Evolutionary conservation across 2,888 invertebrate genomes (phyloP).

Genomic region (Dryobota labecula): DNA sequence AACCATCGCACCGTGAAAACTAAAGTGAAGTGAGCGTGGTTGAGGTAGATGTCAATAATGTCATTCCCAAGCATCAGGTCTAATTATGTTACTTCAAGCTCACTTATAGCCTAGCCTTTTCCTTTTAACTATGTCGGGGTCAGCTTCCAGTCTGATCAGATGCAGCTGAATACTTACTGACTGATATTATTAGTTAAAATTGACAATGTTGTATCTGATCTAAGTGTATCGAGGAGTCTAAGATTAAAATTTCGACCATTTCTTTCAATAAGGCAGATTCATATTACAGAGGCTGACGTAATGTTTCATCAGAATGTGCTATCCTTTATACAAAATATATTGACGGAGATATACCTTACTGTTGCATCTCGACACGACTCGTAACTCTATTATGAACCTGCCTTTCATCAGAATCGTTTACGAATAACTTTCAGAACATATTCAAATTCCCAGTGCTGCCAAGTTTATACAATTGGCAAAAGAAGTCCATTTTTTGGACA

Average conservation of each 20-base stretch:
- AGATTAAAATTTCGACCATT: neutral
- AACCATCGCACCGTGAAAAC: no score
- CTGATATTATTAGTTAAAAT: neutral
- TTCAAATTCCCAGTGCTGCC: slow-evolving; percentile 6
- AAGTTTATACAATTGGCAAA: slow-evolving; percentile 13
- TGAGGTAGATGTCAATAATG: no score
- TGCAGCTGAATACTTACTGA: no score
- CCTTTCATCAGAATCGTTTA: neutral
- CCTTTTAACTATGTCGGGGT: no score
- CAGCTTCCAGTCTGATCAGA: no score
- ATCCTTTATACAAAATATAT: no score
- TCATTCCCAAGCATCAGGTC: no score
- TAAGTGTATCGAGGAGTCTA: neutral
- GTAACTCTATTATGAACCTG: neutral
- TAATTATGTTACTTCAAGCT: no score
- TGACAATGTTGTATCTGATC: neutral
- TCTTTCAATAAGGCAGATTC: neutral
- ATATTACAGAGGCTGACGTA: neutral
- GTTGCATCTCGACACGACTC: neutral
- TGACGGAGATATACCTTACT: neutral
- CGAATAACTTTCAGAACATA: neutral
- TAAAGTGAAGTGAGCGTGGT: no score
- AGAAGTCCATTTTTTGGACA: slow-evolving; percentile 2
- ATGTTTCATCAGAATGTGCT: neutral
- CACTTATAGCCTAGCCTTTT: no score